phyloP scores from a whole-genome alignment of 2,797 vertebrate species.

The Falco rusticolus region DNA sequence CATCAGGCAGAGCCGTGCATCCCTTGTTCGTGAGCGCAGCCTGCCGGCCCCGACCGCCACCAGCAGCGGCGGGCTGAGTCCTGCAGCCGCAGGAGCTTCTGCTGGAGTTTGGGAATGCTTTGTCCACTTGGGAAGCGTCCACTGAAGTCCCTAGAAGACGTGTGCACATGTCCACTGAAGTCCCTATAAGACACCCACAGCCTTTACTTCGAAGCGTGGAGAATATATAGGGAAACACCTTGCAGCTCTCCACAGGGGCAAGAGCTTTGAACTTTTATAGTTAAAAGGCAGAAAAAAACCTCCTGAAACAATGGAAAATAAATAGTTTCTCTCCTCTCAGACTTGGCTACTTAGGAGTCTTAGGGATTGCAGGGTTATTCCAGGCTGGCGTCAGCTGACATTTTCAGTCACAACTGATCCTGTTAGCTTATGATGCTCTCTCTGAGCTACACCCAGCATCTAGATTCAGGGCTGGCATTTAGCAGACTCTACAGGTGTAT shows the following conservation, averaged over 20 bases:
- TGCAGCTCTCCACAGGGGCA: neutral
- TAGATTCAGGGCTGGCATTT: neutral
- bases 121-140: neutral
- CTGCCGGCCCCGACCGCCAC: conserved; percentile 13
- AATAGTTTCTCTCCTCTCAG: neutral
- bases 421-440: accelerated
- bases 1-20: neutral
- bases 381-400: neutral
- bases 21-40: conserved; percentile 58
- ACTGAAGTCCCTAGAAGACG: neutral
- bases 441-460: neutral
- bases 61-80: neutral
- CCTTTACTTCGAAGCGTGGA: neutral
- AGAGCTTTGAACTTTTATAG: neutral
- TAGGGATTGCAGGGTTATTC: neutral
- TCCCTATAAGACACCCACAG: accelerated
- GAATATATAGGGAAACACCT: accelerated
- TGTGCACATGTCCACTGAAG: neutral
- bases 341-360: accelerated
- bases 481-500: neutral
- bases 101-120: neutral
- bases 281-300: neutral
- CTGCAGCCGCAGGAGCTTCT: accelerated
- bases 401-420: neutral
- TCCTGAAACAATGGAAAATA: neutral